Evolutionary conservation across 1,140 invertebrate species (phyloP).

Genomic region (Tigriopus japonicus): DNA sequence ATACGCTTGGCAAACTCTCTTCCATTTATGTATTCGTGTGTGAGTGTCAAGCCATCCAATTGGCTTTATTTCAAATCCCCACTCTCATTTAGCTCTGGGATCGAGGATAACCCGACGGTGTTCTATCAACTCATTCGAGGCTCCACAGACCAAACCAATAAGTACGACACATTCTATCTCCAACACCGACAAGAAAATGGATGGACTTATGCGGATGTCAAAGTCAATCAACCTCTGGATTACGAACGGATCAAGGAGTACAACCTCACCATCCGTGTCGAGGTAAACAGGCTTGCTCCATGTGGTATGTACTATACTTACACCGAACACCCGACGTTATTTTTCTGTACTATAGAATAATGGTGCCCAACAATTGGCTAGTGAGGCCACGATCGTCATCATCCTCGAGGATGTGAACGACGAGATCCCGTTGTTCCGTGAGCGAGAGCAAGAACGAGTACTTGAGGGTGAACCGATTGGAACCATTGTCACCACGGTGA

Average conservation of each 20-base stretch:
- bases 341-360: constrained; percentile 48
- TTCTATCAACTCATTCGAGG: constrained; percentile 85
- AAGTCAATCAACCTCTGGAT: constrained; percentile 85
- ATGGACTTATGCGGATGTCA: constrained; percentile 80
- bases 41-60: not conserved
- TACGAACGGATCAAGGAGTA: constrained; percentile 89
- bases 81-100: constrained; percentile 57
- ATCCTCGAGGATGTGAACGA: constrained; percentile 89
- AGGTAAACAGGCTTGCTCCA: too few relatives aligned
- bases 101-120: constrained; percentile 82
- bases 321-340: constrained; percentile 12
- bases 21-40: not conserved
- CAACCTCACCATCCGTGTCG: constrained; percentile 82
- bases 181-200: constrained; percentile 75
- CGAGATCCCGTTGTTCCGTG: constrained; percentile 84
- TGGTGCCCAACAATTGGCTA: constrained; percentile 78
- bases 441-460: constrained; percentile 81
- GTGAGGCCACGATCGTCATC: constrained; percentile 79
- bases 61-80: too few relatives aligned
- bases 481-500: constrained; percentile 84
- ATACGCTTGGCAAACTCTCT: too few relatives aligned
- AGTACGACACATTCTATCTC: constrained; percentile 82
- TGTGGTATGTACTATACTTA: constrained; percentile 18
- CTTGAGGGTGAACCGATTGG: constrained; percentile 80
- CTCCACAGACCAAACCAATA: constrained; percentile 83